These are phyloP conservation scores for Oophaga pumilio DNA, from an alignment of 2,113 vertebrate genomes.

Conservation along the genomic window DNA sequence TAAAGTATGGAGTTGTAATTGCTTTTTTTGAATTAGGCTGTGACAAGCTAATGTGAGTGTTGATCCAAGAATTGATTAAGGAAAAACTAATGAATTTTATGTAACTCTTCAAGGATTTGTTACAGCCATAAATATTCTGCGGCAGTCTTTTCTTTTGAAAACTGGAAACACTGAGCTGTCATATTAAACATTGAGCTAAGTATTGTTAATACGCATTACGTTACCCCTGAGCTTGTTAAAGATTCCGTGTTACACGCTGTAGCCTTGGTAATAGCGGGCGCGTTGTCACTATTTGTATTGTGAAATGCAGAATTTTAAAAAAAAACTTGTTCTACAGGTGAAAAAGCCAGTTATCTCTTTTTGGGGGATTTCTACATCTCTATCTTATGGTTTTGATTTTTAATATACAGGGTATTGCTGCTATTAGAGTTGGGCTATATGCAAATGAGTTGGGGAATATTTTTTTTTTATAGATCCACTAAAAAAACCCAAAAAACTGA, in stretches of 20 bases:
- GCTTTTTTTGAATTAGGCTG: conserved; percentile 70
- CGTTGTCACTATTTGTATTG: not conserved
- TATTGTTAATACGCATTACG: conserved; percentile 51
- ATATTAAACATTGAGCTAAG: conserved; percentile 56
- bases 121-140: conserved; percentile 66
- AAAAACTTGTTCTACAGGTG: not conserved
- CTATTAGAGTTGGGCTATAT: not conserved
- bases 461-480: no score
- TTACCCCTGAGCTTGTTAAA: conserved; percentile 23
- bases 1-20: conserved; percentile 69
- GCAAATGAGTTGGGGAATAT: no score
- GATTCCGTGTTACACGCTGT: not conserved
- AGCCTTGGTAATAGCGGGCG: not conserved
- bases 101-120: conserved; percentile 68
- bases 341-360: not conserved
- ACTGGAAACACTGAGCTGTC: conserved; percentile 47
- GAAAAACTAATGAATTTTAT: conserved; percentile 71
- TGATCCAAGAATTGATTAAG: conserved; percentile 72
- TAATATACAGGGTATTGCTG: not conserved
- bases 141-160: conserved; percentile 48
- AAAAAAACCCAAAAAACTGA: no score
- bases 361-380: not conserved
- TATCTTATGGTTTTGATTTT: not conserved
- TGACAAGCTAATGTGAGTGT: conserved; percentile 68
- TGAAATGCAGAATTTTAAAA: not conserved